These are phyloP conservation scores for Chrysolina haemoptera DNA, from an alignment of 2,888 invertebrate genomes.

Conservation along the genomic window DNA sequence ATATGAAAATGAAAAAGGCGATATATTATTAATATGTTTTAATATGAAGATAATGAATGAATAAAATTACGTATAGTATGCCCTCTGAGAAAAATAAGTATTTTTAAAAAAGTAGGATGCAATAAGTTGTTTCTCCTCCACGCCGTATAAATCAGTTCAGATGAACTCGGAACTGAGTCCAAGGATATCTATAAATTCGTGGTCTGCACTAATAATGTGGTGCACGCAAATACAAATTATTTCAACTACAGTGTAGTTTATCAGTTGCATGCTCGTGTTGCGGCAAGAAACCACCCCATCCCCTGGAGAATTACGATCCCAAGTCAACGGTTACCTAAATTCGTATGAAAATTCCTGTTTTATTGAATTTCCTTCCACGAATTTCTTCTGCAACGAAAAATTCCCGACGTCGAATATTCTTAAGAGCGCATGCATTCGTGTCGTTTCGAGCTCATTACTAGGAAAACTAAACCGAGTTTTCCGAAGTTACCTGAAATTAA, in stretches of 20 bases:
- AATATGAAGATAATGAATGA: too few species aligned
- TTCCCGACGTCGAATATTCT: background rate
- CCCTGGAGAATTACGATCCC: background rate
- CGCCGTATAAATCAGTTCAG: too few species aligned
- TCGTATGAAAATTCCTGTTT: background rate
- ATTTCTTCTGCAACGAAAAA: conserved; percentile 6
- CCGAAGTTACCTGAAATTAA: background rate
- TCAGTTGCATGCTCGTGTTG: conserved; percentile 5
- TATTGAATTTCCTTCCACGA: conserved; percentile 1
- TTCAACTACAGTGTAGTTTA: conserved; percentile 4
- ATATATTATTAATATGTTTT: too few species aligned
- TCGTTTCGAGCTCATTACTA: background rate
- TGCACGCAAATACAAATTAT: background rate
- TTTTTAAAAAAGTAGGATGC: too few species aligned
- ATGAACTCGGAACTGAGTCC: too few species aligned
- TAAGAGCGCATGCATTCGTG: background rate
- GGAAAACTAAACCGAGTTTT: background rate
- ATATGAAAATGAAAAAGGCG: too few species aligned
- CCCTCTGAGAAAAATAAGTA: too few species aligned
- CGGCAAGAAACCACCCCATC: background rate
- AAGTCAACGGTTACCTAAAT: background rate
- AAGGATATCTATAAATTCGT: background rate
- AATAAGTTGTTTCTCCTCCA: too few species aligned
- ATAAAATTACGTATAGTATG: too few species aligned
- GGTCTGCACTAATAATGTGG: background rate